Evolutionary conservation across 1,140 invertebrate species (phyloP).

Genomic region (Stegodyphus mimosarum): DNA sequence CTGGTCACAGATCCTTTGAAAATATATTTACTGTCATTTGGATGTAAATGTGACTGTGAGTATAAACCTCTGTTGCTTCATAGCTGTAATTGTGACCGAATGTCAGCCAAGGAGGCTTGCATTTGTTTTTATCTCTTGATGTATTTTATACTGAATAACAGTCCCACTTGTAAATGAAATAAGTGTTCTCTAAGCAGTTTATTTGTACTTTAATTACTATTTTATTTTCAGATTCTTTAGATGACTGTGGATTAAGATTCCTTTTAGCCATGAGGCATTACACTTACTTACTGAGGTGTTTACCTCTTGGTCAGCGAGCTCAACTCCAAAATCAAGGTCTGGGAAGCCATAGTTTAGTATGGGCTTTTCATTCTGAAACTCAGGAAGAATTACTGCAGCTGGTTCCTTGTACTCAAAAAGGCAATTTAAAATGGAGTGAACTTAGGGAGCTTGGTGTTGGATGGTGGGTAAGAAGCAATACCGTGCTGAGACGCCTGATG

Average conservation of each 20-base stretch:
- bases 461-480: conserved; percentile 95
- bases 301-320: conserved; percentile 88
- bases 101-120: too few species aligned
- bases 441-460: conserved; percentile 92
- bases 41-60: too few species aligned
- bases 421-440: conserved; percentile 85
- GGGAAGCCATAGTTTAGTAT: conserved; percentile 92
- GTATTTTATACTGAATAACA: too few species aligned
- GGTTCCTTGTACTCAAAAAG: conserved; percentile 81
- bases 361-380: conserved; percentile 99
- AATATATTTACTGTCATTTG: too few species aligned
- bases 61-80: too few species aligned
- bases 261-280: conserved; percentile 98
- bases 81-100: too few species aligned
- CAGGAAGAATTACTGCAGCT: conserved; percentile 93
- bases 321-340: conserved; percentile 90
- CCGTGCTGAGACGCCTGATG: conserved; percentile 84
- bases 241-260: conserved; percentile 97
- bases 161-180: too few species aligned
- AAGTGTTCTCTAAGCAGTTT: not conserved
- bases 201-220: not conserved
- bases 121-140: too few species aligned
- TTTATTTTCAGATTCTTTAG: conserved; percentile 80
- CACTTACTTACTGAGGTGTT: conserved; percentile 90
- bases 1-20: too few species aligned